Evolutionary conservation across 2,888 invertebrate species (phyloP).

Genomic region (Dryobotodes eremita): DNA sequence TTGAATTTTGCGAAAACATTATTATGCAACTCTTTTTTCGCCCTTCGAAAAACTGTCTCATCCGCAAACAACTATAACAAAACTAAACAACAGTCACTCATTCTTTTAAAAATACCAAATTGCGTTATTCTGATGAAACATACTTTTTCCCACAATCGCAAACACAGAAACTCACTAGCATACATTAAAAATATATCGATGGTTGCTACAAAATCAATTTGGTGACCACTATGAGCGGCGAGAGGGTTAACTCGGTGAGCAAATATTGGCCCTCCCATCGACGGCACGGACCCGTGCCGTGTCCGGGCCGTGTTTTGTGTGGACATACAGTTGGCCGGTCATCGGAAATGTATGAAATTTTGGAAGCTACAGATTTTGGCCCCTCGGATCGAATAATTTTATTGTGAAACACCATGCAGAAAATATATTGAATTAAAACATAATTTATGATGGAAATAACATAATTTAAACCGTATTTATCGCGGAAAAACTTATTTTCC

Average conservation of each 20-base stretch:
- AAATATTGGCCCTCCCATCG: slow-evolving; percentile 65
- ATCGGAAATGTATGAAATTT: slow-evolving; percentile 19
- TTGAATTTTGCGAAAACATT: too few relatives aligned
- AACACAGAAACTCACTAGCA: slow-evolving; percentile 47
- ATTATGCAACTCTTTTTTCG: neutral
- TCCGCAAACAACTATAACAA: neutral
- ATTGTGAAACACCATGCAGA: neutral
- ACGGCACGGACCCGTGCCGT: slow-evolving; percentile 30
- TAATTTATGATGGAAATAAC: neutral
- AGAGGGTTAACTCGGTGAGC: slow-evolving; percentile 54
- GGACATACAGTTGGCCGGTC: slow-evolving; percentile 19
- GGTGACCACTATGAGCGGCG: slow-evolving; percentile 38
- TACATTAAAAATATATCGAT: slow-evolving; percentile 57
- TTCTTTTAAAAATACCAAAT: neutral
- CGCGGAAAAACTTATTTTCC: neutral
- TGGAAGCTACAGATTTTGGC: neutral
- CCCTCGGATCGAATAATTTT: neutral
- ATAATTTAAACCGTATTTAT: neutral
- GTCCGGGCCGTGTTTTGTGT: slow-evolving; percentile 15
- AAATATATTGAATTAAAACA: neutral
- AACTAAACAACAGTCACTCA: neutral
- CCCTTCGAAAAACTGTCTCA: neutral
- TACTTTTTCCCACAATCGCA: neutral
- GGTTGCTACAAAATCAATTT: slow-evolving; percentile 62
- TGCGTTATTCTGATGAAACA: neutral